These are phyloP conservation scores for Ptilonorhynchus violaceus DNA, from an alignment of 2,113 vertebrate genomes.

Conservation along the genomic window DNA sequence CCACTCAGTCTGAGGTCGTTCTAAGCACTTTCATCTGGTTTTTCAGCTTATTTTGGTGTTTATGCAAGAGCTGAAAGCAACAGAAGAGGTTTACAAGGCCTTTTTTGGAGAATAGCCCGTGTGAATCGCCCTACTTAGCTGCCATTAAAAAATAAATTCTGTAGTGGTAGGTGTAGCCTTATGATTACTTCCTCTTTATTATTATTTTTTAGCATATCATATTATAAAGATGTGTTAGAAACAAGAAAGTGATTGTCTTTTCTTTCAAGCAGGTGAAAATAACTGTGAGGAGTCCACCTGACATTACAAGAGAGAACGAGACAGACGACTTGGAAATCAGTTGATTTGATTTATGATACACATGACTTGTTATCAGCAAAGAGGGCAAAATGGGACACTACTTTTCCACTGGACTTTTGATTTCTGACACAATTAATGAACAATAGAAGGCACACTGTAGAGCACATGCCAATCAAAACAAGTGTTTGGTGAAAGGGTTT, in stretches of 20 bases:
- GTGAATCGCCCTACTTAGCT: neutral
- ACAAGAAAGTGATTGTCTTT: neutral
- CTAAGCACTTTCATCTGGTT: neutral
- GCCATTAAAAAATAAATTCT: neutral
- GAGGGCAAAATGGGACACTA: neutral
- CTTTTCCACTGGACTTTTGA: neutral
- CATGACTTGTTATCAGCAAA: rapidly evolving
- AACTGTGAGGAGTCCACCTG: neutral
- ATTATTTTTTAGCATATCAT: neutral
- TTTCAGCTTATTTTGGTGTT: neutral
- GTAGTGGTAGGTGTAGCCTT: neutral
- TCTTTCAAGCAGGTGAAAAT: neutral
- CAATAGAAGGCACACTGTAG: neutral
- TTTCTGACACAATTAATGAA: neutral
- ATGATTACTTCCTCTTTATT: neutral
- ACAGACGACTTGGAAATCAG: neutral
- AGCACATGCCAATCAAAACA: neutral
- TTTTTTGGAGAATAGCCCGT: neutral
- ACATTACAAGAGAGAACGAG: neutral
- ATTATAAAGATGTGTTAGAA: neutral
- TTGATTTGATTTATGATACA: neutral
- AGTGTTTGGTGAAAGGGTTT: neutral
- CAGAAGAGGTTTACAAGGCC: neutral
- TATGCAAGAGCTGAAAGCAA: neutral
- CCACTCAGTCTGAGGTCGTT: neutral